Conservation (phyloP, 2,113 vertebrate genomes). For the Pollimyrus isidori region DNA sequence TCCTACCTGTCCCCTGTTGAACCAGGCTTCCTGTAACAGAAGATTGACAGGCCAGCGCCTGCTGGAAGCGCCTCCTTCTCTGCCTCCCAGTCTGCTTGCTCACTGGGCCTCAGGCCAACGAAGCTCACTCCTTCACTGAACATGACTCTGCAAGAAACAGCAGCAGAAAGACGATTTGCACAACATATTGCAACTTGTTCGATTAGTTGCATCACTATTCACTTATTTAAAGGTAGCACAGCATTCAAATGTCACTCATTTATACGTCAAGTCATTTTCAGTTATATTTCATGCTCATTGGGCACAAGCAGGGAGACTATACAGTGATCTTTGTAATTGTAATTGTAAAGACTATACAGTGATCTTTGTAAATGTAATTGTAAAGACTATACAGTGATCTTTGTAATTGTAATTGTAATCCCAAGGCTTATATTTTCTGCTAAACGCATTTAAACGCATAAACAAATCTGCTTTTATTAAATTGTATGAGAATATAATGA, state of each 20-base stretch:
- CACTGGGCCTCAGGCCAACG: conserved; percentile 68
- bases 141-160: conserved; percentile 66
- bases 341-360: neutral
- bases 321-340: neutral
- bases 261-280: neutral
- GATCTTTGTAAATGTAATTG: neutral
- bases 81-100: conserved; percentile 79
- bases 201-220: neutral
- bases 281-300: neutral
- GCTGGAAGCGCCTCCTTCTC: conserved; percentile 79
- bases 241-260: neutral
- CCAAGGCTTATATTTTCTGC: neutral
- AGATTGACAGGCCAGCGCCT: conserved; percentile 64
- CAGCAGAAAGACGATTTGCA: neutral
- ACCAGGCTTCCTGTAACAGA: conserved; percentile 69
- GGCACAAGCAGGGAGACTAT: neutral
- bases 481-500: neutral
- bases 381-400: neutral
- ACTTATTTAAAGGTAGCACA: neutral
- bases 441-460: neutral
- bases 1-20: conserved; percentile 68
- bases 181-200: neutral
- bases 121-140: conserved; percentile 79
- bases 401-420: neutral
- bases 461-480: neutral